phyloP scores from a whole-genome alignment of 2,888 invertebrate species.

The Drosophila nr. perissopoda region DNA sequence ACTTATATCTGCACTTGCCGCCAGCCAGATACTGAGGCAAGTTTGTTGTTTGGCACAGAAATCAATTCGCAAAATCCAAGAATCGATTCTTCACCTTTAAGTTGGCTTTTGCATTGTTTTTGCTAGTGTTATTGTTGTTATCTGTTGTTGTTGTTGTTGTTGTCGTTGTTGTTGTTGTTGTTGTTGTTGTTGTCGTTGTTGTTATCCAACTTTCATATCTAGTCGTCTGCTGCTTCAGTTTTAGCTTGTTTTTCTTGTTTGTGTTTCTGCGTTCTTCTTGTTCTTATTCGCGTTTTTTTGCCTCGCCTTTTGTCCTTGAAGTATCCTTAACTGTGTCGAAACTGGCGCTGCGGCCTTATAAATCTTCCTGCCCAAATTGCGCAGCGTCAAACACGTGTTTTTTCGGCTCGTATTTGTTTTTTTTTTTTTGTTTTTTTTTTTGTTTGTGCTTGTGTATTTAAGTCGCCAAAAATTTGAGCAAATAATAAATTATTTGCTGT shows the following conservation, averaged over 20 bases:
- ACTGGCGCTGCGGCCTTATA: conserved; percentile 64
- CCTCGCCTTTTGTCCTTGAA: conserved; percentile 59
- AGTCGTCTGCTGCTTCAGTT: conserved; percentile 33
- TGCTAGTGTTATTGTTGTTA: neutral
- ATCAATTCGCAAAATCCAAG: conserved; percentile 8
- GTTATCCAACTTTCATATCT: conserved; percentile 39
- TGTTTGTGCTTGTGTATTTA: conserved; percentile 7
- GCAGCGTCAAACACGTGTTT: conserved; percentile 61
- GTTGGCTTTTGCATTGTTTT: neutral
- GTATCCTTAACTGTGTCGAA: conserved; percentile 64
- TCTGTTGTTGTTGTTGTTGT: neutral
- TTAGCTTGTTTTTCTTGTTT: conserved; percentile 36
- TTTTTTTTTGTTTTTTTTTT: neutral
- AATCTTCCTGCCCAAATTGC: conserved; percentile 68
- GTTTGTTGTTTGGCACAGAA: conserved; percentile 5
- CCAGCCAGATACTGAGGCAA: neutral
- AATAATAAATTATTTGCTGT: conserved; percentile 52
- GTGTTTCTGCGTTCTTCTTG: conserved; percentile 30
- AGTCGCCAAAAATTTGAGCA: conserved; percentile 41
- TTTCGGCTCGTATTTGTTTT: neutral
- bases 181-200: conserved; percentile 11
- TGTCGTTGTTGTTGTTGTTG: conserved; percentile 2
- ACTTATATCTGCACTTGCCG: neutral
- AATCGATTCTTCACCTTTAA: conserved; percentile 16
- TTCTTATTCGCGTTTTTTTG: conserved; percentile 19